phyloP scores from a whole-genome alignment of 2,113 vertebrate species.

The Marmota monax region DNA sequence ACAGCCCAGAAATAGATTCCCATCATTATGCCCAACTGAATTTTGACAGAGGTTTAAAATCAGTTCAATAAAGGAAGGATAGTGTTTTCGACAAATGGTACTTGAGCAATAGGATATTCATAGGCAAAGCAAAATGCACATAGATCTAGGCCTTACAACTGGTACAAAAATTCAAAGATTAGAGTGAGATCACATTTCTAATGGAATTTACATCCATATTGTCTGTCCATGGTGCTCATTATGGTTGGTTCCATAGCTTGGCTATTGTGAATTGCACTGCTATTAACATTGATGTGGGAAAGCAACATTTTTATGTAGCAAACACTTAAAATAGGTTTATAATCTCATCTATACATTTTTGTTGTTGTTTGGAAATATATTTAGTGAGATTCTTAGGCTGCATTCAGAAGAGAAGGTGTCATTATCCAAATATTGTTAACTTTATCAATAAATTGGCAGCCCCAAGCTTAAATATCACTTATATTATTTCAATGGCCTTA shows the following conservation, averaged over 20 bases:
- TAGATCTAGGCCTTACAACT: not conserved
- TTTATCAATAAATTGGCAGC: constrained; percentile 71
- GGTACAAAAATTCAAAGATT: not conserved
- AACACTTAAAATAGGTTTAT: constrained; percentile 66
- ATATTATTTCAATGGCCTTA: constrained; percentile 73
- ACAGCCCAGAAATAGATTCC: not conserved
- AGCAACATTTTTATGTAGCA: not conserved
- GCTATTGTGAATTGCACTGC: too few species aligned
- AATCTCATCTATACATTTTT: constrained; percentile 69
- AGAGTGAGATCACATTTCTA: not conserved
- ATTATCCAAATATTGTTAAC: constrained; percentile 25
- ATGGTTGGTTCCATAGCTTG: not conserved
- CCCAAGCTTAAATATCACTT: constrained; percentile 56
- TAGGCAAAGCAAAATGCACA: not conserved
- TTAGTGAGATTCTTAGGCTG: constrained; percentile 68
- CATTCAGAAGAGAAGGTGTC: constrained; percentile 72
- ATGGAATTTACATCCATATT: not conserved
- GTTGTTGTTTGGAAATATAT: constrained; percentile 73
- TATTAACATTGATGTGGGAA: too few species aligned
- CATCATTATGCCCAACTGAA: not conserved
- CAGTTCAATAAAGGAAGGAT: not conserved
- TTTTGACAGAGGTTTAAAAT: constrained; percentile 50
- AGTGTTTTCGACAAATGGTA: not conserved
- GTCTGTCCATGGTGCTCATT: not conserved
- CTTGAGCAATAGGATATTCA: not conserved